A percentile compares a stretch with the other conserved stretches of the same genome.
Evolutionary conservation across 2,113 vertebrate species (phyloP).

Genomic region (Dasyprocta punctata): DNA sequence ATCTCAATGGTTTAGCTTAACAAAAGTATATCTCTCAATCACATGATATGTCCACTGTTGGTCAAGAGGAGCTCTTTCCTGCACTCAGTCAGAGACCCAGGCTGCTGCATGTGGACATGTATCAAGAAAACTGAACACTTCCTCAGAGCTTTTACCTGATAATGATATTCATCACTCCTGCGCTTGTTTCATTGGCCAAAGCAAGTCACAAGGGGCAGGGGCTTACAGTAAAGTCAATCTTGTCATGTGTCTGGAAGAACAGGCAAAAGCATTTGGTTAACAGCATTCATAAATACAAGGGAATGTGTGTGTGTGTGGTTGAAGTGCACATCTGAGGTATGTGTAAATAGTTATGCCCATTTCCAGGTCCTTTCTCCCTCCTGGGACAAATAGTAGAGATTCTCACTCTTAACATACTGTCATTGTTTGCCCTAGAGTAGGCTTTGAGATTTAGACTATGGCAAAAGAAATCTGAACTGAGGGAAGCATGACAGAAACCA

Average conservation of each 20-base stretch:
- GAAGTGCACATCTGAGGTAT: not conserved
- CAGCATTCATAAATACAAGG: not conserved
- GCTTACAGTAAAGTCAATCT: not conserved
- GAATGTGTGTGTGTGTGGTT: not conserved
- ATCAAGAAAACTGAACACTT: not conserved
- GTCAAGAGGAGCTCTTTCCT: not conserved
- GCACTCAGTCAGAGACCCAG: not conserved
- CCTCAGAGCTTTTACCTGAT: not conserved
- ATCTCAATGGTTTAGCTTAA: not conserved
- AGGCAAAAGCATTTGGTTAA: not conserved
- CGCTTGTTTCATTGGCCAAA: not conserved
- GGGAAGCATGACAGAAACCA: not conserved
- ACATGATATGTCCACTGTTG: not conserved
- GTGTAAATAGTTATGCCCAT: not conserved
- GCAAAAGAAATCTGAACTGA: slow-evolving; percentile 15
- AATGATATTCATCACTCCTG: not conserved
- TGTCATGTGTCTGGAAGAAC: not conserved
- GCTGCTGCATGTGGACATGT: not conserved
- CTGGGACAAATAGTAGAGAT: not conserved
- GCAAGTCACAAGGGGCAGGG: not conserved
- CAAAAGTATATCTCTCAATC: not conserved
- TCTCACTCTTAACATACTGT: not conserved
- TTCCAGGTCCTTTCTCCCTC: not conserved
- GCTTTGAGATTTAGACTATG: not conserved
- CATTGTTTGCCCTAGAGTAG: not conserved